Evolutionary conservation across 2,113 vertebrate genomes (phyloP), one percentile per base, ranked within the genome.

Genomic region (Arothron firmamentum): DNA sequence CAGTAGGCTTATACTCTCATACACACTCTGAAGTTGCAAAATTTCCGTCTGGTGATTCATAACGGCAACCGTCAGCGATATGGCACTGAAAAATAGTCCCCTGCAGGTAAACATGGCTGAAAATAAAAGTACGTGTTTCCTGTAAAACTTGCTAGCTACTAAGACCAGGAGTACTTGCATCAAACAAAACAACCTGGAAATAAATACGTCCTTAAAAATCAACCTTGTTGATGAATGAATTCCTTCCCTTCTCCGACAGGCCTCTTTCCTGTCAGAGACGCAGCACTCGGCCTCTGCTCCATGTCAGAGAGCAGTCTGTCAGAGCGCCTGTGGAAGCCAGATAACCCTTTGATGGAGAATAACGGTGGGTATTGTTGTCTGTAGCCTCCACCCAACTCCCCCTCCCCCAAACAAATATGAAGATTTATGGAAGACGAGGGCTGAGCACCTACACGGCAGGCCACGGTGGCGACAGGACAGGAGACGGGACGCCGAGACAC

Each of bases 271-370:
- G 77, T 84, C 79, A 70, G 77, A 83, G 75, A 75, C 69, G 50
- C 65, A 74, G 81, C 81, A 70, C 79, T 83, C 38, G 78, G 72
- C 71, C 74, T 81, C 74, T 85, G 76, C 80, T 83, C 79, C 66
- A 49, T 81, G 81, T 82, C 81, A 84, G 72, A 56, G 78, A 86
- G 80, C 73, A 59, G 87, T 85, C 85, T 83, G 80, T 88, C 85
- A 76, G 67, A 28, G 80, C n/a, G 80, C 73, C 89, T 91, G 87
- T 80, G 88, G 83, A 85, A 86, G 82, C 83, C 83, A 82, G 88
- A 89, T 90, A 88, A 90, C 89, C 85, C 88, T 90, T 90, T 91
- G 87, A 90, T 88, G 85, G 85, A 87, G 86, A 87, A 83, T 67
- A 82, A 28, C 55, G 16, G 65, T 75, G 82, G 79, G 89, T 87